Conservation (phyloP, 2,888 invertebrate species). For the Rhamnusium bicolor region DNA sequence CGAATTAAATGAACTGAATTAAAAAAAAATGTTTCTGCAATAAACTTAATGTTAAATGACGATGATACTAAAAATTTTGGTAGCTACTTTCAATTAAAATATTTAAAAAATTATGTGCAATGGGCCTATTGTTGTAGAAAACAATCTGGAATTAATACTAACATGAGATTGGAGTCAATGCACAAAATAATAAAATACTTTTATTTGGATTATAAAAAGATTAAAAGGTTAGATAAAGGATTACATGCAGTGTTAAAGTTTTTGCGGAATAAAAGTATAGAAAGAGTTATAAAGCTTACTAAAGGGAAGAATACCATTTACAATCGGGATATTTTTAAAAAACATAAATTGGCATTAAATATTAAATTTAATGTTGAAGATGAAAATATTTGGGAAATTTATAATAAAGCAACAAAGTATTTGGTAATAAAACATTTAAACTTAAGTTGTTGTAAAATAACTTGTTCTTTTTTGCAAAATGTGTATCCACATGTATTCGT, state of each 20-base stretch:
- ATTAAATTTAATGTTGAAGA: conserved; percentile 1
- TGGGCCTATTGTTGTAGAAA: conserved; percentile 48
- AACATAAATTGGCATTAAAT: neutral
- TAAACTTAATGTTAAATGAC: conserved; percentile 7
- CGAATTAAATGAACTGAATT: conserved; percentile 1
- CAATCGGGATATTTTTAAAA: conserved; percentile 28
- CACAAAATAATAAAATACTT: conserved; percentile 49
- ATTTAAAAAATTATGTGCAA: conserved; percentile 22
- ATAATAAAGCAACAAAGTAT: neutral
- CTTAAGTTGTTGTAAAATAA: conserved; percentile 34
- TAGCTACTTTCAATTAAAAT: conserved; percentile 44
- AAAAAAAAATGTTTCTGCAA: conserved; percentile 25
- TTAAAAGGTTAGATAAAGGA: conserved; percentile 52
- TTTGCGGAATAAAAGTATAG: conserved; percentile 53
- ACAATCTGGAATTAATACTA: conserved; percentile 39
- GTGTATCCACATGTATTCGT: conserved; percentile 43
- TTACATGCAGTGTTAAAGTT: conserved; percentile 51
- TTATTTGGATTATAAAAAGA: conserved; percentile 52
- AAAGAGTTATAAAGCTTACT: conserved; percentile 44
- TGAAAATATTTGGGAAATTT: neutral
- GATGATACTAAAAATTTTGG: conserved; percentile 40
- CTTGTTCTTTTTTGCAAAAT: conserved; percentile 34
- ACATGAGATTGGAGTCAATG: conserved; percentile 42
- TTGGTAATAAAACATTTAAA: conserved; percentile 17
- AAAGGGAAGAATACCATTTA: conserved; percentile 53